phyloP scores from a whole-genome alignment of 2,888 invertebrate genomes.

The Parascotia fuliginaria region DNA sequence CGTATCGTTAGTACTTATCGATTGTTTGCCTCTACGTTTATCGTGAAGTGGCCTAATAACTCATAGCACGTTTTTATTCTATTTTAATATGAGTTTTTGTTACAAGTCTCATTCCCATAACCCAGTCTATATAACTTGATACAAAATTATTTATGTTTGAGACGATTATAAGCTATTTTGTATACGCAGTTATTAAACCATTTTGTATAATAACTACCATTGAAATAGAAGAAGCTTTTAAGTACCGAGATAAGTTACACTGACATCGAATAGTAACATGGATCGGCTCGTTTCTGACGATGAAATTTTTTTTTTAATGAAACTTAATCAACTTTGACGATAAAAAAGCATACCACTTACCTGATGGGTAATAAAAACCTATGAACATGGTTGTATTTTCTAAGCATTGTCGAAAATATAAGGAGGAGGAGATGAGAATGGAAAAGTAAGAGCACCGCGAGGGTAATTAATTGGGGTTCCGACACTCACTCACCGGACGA shows the following conservation, averaged over 20 bases:
- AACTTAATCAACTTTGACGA: no score
- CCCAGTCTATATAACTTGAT: conserved; percentile 37
- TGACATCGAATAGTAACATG: background rate
- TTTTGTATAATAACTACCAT: background rate
- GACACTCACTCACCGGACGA: no score
- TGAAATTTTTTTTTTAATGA: no score
- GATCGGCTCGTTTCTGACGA: no score
- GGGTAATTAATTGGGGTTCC: no score
- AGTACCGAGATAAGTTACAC: background rate
- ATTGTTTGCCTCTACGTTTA: conserved; percentile 31
- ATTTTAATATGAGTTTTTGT: conserved; percentile 28
- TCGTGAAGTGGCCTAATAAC: conserved; percentile 32
- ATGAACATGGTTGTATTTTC: no score
- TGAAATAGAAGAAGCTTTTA: background rate
- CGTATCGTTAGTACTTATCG: no score
- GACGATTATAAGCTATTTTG: background rate
- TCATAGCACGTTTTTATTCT: conserved; percentile 26
- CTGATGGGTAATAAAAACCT: no score
- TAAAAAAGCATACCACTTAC: no score
- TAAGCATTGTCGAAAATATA: no score
- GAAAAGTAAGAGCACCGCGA: no score
- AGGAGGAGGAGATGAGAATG: no score
- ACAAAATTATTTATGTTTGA: conserved; percentile 33
- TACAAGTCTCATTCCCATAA: conserved; percentile 32
- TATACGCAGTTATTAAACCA: background rate